Evolutionary conservation across 2,797 vertebrate genomes (phyloP), one percentile per base, ranked within the genome.

Genomic region (Sebastes hubbsi): DNA sequence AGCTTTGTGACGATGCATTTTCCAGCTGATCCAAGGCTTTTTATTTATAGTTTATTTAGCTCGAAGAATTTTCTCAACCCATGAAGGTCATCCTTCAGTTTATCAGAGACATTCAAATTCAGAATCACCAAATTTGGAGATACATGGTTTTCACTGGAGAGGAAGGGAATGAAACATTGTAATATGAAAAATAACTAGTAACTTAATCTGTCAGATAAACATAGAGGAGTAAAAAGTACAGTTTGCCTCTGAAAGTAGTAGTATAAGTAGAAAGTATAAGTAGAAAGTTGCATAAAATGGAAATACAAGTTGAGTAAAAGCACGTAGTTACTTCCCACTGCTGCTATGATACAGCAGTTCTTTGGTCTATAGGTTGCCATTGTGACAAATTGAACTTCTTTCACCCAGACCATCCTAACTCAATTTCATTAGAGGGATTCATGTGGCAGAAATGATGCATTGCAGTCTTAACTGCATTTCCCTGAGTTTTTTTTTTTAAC

Each of bases 361-460:
- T 73, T 22, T 55, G 54, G 10, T 38, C 10, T n/a, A 2, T 1
- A 30, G 4, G 14, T n/a, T 27, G 22, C 14, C 18, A 30, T 16
- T 20, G 4, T 61, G 58, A 56, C 54, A 77, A 34, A 54, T 61
- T 22, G 1, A 79, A 61, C 11, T 4, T 30, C 1, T 67, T 32
- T 25, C 34, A 10, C 12, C 4, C n/a, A 22, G 24, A 30, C 25
- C 62, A 20, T 8, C 9, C n/a, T 3, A 2, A 22, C 18, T 36
- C 59, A 22, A 5, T 83, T 42, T 58, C 4, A 46, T 52, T 20
- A 34, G 14, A 66, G 42, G 7, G 62, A 93, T 91, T 8, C 94
- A 88, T 94, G 11, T 88, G 92, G 95, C 95, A 91, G 94, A 95
- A 91, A 95, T 95, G 7, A 93, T 94, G 87, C 95, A 92, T 78